Evolutionary conservation across 2,888 invertebrate genomes (phyloP).

Genomic region (Teinopalpus imperialis): DNA sequence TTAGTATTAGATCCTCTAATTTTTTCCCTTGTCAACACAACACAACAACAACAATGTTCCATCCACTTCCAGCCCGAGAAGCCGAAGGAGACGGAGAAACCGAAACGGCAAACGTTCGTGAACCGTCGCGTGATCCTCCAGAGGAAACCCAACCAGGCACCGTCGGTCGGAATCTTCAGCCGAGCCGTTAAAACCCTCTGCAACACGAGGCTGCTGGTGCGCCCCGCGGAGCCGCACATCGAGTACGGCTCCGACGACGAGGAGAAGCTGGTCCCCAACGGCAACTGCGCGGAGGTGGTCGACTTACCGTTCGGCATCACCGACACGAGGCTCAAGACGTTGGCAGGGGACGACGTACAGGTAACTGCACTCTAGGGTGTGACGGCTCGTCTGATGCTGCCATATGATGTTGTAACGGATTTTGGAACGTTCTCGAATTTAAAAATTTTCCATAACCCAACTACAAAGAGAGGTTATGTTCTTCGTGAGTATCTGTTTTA

Average conservation of each 20-base stretch:
- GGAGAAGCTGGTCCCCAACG: constrained; percentile 44
- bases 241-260: constrained; percentile 51
- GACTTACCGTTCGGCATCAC: constrained; percentile 75
- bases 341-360: constrained; percentile 71
- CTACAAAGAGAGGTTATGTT: too few relatives aligned
- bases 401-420: too few relatives aligned
- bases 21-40: too few relatives aligned
- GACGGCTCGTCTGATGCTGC: too few relatives aligned
- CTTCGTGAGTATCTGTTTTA: too few relatives aligned
- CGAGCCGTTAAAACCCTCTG: constrained; percentile 62
- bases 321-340: constrained; percentile 60
- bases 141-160: constrained; percentile 55
- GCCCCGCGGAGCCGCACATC: constrained; percentile 46
- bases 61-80: constrained; percentile 33
- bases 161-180: constrained; percentile 62
- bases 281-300: constrained; percentile 53
- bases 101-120: constrained; percentile 39
- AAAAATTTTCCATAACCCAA: too few relatives aligned
- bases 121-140: constrained; percentile 68
- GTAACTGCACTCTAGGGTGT: too few relatives aligned
- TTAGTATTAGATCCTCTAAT: too few relatives aligned
- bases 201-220: constrained; percentile 30
- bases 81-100: constrained; percentile 41
- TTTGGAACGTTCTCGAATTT: too few relatives aligned
- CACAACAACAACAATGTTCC: too few relatives aligned